Evolutionary conservation across 2,797 vertebrate species (phyloP).

Genomic region (Podarcis lilfordi): DNA sequence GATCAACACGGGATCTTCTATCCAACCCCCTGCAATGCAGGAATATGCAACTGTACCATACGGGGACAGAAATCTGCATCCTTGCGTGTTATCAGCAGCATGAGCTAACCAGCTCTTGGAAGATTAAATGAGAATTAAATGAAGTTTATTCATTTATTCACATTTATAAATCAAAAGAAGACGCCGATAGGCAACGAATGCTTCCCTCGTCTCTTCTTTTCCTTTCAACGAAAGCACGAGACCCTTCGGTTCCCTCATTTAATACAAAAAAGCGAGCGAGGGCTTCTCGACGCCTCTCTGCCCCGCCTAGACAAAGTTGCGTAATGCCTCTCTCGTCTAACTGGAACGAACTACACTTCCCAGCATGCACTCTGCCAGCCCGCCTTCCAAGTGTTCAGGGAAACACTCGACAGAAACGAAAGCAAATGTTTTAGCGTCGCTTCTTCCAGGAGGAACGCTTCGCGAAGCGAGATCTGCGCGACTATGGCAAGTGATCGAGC

Average conservation of each 20-base stretch:
- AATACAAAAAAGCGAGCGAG: neutral
- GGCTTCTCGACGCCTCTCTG: no score
- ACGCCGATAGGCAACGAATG: neutral
- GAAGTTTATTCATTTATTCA: neutral
- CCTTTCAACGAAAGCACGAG: neutral
- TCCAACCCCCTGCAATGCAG: no score
- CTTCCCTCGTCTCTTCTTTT: neutral
- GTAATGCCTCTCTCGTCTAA: fast-evolving
- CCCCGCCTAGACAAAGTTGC: neutral
- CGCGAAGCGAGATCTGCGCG: fast-evolving
- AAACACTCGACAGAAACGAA: neutral
- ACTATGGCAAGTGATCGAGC: neutral
- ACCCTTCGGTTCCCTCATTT: no score
- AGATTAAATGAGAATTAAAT: neutral
- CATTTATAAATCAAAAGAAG: neutral
- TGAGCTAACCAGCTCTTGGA: no score
- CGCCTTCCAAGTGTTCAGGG: fast-evolving
- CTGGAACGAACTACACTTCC: neutral
- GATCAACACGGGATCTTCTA: no score
- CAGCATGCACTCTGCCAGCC: neutral
- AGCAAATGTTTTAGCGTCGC: neutral
- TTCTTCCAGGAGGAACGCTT: neutral
- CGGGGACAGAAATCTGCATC: no score
- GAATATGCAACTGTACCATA: no score
- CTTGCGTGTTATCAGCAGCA: no score